These are phyloP conservation scores for Scytalopus superciliaris DNA, from an alignment of 2,113 vertebrate species.

Conservation along the genomic window DNA sequence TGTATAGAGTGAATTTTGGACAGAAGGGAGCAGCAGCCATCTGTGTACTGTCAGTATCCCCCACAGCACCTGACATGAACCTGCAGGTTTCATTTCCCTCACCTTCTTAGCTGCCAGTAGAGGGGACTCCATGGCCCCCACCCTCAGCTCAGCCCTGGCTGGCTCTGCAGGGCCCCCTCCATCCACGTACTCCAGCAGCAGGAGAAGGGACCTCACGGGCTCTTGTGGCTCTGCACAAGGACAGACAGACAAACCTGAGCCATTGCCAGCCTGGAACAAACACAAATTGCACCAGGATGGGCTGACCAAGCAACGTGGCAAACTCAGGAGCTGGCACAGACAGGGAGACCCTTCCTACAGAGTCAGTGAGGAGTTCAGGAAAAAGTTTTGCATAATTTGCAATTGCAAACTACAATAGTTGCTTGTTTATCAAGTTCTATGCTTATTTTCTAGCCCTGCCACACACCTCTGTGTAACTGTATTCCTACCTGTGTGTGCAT, in stretches of 20 bases:
- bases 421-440: neutral
- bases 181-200: constrained; percentile 75
- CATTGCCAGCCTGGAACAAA: neutral
- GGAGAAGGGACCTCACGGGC: constrained; percentile 71
- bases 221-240: constrained; percentile 48
- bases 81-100: neutral
- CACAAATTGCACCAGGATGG: neutral
- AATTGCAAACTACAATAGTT: neutral
- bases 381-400: neutral
- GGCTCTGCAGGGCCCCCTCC: constrained; percentile 46
- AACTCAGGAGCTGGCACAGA: neutral
- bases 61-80: neutral
- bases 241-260: neutral
- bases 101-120: constrained; percentile 81
- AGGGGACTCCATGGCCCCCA: constrained; percentile 81
- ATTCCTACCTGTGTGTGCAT: neutral
- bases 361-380: neutral
- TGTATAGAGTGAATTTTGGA: neutral
- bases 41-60: neutral
- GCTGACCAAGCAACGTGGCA: neutral
- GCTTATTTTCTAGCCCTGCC: neutral
- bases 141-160: constrained; percentile 77
- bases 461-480: neutral
- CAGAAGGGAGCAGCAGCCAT: neutral
- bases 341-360: neutral